A percentile compares a stretch with the other conserved stretches of the same genome.
Conservation (phyloP, 1,140 invertebrate species). For the Pachypsylla venusta region DNA sequence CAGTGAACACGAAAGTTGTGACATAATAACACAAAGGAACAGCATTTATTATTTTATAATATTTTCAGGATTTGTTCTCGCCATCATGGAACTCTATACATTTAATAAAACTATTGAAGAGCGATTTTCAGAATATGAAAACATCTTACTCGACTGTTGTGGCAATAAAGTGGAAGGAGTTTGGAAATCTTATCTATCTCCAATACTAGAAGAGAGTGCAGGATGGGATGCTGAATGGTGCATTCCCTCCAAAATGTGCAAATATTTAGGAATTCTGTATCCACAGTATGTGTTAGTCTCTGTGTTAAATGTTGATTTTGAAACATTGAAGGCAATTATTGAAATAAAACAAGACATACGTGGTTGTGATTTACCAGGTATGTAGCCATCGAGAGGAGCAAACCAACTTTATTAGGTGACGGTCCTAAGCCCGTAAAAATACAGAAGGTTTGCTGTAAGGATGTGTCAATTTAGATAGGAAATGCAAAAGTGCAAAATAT, state of each 20-base stretch:
- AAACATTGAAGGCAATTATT: neutral
- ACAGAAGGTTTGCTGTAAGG: too few relatives aligned
- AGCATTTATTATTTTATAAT: too few relatives aligned
- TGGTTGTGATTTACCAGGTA: neutral
- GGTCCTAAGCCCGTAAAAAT: too few relatives aligned
- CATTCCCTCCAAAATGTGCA: neutral
- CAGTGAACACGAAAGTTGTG: too few relatives aligned
- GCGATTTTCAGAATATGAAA: neutral
- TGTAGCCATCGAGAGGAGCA: too few relatives aligned
- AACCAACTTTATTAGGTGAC: too few relatives aligned
- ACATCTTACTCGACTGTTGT: neutral
- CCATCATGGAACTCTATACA: neutral
- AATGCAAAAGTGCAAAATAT: too few relatives aligned
- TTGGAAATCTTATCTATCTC: slow-evolving; percentile 4
- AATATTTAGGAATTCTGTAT: neutral
- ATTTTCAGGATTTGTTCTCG: too few relatives aligned
- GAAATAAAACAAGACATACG: slow-evolving; percentile 1
- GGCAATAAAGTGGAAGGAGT: neutral
- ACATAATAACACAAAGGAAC: too few relatives aligned
- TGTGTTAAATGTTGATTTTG: neutral
- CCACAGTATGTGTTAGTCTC: neutral
- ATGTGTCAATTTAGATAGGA: too few relatives aligned
- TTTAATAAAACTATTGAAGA: neutral
- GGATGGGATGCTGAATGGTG: slow-evolving; percentile 5
- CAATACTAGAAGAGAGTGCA: neutral